phyloP scores from a whole-genome alignment of 2,888 invertebrate genomes.

The Morinoia aosen region DNA sequence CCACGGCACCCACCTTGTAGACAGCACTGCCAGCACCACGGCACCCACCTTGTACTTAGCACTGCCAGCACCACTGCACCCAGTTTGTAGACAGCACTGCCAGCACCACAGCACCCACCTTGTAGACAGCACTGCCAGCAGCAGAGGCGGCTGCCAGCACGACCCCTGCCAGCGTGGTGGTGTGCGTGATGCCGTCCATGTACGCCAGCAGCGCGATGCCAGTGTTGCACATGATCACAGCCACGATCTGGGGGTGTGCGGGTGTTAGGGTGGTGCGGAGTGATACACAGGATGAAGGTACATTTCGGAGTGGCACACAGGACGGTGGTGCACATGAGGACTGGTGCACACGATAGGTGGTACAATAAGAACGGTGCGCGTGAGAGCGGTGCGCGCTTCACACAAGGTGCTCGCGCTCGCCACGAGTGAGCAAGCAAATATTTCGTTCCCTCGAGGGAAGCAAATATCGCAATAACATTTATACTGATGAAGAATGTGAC shows the following conservation, averaged over 20 bases:
- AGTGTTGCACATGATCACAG: conserved; percentile 93
- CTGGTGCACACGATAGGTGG: no score
- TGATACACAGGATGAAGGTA: neutral
- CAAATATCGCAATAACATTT: no score
- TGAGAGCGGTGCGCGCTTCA: neutral
- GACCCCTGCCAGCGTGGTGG: conserved; percentile 90
- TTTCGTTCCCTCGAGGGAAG: no score
- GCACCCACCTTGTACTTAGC: neutral
- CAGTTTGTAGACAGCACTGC: neutral
- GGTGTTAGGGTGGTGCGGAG: conserved; percentile 28
- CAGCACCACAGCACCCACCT: conserved; percentile 75
- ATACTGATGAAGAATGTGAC: no score
- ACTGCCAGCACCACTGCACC: neutral
- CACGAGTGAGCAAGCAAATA: no score
- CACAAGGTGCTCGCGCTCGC: no score
- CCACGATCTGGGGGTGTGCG: conserved; percentile 82
- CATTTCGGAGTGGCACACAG: neutral
- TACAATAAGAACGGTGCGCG: neutral
- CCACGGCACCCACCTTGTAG: neutral
- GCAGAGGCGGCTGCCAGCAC: conserved; percentile 91
- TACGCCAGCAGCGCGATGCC: conserved; percentile 94
- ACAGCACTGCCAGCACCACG: neutral
- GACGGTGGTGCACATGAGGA: conserved; percentile 8
- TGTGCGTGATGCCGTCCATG: conserved; percentile 94
- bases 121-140: conserved; percentile 93